Evolutionary conservation across 2,113 vertebrate species (phyloP).

Genomic region (Nerophis ophidion): DNA sequence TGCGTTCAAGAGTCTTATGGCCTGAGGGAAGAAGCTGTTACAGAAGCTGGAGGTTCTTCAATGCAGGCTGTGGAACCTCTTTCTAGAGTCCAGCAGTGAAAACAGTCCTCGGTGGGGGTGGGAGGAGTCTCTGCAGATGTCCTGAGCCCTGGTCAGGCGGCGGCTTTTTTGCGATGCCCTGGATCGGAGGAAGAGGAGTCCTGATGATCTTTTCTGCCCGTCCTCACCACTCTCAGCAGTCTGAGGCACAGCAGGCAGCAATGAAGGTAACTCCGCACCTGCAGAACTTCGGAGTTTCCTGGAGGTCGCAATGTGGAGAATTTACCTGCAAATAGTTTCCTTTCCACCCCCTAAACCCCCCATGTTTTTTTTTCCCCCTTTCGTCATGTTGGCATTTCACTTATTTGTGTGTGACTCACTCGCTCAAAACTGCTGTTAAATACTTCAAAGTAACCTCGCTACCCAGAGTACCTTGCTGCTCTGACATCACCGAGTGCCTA

Average conservation of each 20-base stretch:
- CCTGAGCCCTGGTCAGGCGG: no score
- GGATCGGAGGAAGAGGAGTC: no score
- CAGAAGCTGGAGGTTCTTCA: no score
- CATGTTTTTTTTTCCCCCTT: background rate
- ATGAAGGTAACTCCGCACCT: slow-evolving; percentile 41
- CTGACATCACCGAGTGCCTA: slow-evolving; percentile 63
- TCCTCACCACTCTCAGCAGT: no score
- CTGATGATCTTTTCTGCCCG: no score
- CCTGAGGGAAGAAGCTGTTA: no score
- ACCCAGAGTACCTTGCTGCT: slow-evolving; percentile 52
- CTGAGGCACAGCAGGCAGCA: background rate
- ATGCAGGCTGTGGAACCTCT: no score
- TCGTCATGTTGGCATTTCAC: slow-evolving; percentile 8
- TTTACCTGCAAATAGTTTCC: slow-evolving; percentile 40
- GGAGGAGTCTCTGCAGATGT: no score
- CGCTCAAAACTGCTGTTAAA: slow-evolving; percentile 35
- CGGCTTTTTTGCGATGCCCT: no score
- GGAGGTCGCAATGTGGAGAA: slow-evolving; percentile 41
- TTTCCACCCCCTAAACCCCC: slow-evolving; percentile 15
- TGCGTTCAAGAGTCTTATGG: no score
- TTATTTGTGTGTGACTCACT: slow-evolving; percentile 3
- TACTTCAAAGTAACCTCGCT: slow-evolving; percentile 50
- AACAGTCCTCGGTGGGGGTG: no score
- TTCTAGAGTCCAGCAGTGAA: no score
- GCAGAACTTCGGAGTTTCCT: slow-evolving; percentile 33